phyloP scores from a whole-genome alignment of 1,140 invertebrate species.

The Aporrectodea caliginosa region DNA sequence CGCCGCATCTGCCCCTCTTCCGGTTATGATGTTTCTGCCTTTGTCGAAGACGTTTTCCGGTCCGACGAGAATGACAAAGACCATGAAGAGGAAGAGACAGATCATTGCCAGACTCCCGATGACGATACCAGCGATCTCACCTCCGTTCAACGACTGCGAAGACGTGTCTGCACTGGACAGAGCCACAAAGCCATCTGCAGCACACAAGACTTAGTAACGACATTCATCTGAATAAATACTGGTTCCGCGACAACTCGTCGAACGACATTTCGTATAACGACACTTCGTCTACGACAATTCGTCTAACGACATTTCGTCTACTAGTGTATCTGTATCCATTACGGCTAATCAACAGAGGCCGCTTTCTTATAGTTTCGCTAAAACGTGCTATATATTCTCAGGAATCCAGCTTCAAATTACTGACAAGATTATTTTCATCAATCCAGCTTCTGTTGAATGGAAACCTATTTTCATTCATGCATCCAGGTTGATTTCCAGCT shows the following conservation, averaged over 20 bases:
- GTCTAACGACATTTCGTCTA: neutral
- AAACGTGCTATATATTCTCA: no score
- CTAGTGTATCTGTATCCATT: no score
- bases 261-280: neutral
- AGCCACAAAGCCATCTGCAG: neutral
- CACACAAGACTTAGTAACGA: neutral
- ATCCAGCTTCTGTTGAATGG: no score
- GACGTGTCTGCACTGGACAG: neutral
- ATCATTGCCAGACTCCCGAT: neutral
- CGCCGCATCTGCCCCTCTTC: no score
- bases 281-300: neutral
- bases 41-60: neutral
- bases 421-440: no score
- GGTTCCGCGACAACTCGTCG: neutral
- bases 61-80: neutral
- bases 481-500: no score
- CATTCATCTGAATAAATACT: neutral
- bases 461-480: no score
- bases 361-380: no score
- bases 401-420: no score
- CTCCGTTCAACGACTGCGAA: neutral
- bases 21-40: no score
- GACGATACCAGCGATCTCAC: neutral
- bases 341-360: no score
- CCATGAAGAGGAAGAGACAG: neutral